These are phyloP conservation scores for Calidris pugnax DNA, from an alignment of 2,113 vertebrate genomes.

Conservation along the genomic window DNA sequence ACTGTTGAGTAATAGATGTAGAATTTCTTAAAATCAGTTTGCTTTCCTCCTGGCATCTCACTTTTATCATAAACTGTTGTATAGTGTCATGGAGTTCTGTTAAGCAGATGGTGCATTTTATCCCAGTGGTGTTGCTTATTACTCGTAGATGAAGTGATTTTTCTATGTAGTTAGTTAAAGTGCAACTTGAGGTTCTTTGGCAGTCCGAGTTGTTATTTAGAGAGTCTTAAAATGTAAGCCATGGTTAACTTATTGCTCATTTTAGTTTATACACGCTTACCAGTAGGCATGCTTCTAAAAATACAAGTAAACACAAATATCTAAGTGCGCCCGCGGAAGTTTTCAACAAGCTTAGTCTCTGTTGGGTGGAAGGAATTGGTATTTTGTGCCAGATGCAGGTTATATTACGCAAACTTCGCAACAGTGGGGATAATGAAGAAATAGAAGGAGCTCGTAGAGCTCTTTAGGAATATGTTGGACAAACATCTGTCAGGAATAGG, in stretches of 20 bases:
- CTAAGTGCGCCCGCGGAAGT: not conserved
- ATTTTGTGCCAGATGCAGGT: not conserved
- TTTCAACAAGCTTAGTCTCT: not conserved
- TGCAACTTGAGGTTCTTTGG: not conserved
- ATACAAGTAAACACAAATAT: not conserved
- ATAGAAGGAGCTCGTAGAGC: not conserved
- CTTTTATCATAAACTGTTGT: conserved; percentile 5
- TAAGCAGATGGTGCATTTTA: conserved; percentile 35
- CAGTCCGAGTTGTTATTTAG: not conserved
- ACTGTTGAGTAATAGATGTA: not conserved
- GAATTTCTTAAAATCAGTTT: not conserved
- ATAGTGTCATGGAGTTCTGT: not conserved
- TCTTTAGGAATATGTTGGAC: not conserved
- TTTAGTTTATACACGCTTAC: not conserved
- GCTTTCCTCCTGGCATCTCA: conserved; percentile 24
- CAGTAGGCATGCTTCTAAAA: conserved; percentile 16
- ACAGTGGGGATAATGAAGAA: not conserved
- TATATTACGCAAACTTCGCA: not conserved
- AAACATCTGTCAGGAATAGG: not conserved
- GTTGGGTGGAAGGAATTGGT: not conserved
- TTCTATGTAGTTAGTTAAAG: not conserved
- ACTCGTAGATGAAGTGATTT: not conserved
- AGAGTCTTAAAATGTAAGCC: conserved; percentile 5
- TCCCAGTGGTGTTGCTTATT: conserved; percentile 15
- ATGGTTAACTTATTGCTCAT: not conserved